Conservation (phyloP, 2,113 vertebrate genomes). For the Pagrus major region DNA sequence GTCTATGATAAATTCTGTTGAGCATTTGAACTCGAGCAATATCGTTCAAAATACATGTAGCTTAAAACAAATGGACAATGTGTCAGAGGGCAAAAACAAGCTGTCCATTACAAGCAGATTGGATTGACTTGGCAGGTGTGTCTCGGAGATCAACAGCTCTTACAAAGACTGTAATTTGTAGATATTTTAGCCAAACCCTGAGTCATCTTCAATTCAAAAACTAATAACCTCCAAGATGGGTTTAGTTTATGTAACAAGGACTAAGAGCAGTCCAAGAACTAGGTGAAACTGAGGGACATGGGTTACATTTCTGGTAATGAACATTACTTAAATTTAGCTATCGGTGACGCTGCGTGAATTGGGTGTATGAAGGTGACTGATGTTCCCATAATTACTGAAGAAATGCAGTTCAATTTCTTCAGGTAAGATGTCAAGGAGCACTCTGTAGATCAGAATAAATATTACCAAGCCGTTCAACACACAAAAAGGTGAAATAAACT, state of each 20-base stretch:
- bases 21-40: constrained; percentile 41
- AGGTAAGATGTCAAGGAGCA: background rate
- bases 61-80: constrained; percentile 38
- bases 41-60: constrained; percentile 39
- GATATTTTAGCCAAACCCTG: constrained; percentile 22
- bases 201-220: constrained; percentile 9
- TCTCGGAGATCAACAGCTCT: constrained; percentile 40
- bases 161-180: constrained; percentile 37
- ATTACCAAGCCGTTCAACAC: background rate
- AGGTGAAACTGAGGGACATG: background rate
- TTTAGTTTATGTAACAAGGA: constrained; percentile 7
- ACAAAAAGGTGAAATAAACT: background rate
- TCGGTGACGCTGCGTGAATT: background rate
- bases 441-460: background rate
- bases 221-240: background rate
- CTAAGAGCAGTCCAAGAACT: background rate
- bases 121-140: constrained; percentile 31
- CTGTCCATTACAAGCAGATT: constrained; percentile 47
- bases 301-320: background rate
- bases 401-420: background rate
- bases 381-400: background rate
- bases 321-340: background rate
- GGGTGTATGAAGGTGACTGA: background rate
- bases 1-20: background rate
- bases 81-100: constrained; percentile 52